Evolutionary conservation across 2,888 invertebrate genomes (phyloP), one percentile per base, ranked within the genome.

Genomic region (Stenodera caucasica): DNA sequence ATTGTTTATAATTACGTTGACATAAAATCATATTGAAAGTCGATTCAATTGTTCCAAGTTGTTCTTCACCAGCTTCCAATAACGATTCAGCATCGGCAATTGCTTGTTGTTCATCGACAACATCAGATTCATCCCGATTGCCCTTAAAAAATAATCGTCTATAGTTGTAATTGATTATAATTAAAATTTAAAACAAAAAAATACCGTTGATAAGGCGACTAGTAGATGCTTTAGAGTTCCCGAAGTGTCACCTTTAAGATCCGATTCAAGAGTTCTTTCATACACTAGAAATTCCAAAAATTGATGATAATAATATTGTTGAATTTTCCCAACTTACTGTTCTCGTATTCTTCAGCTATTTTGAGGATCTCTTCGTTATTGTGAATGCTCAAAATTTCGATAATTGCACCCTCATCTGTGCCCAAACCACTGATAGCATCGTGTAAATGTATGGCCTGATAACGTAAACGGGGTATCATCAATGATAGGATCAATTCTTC

Each of bases 321-420:
- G n/a, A 2, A 6, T 11, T n/a, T n/a, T 21, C 14, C 26, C 2
- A 51, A 37, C 18, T 56, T 60, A 63, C 63, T 40, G 40, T 40
- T 37, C 21, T 60, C 49, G 35, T 63, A 63, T 29, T 53, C 60
- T n/a, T 57, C 53, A 9, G 35, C 90, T 75, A 93, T 91, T 54
- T 88, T 87, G 63, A 87, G 84, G 65, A 93, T 89, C 76, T 93
- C 92, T 56, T 87, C 84, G 80, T 96, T 96, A 65, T 89, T 89
- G 72, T 92, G 84, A 11, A 93, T 90, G 71, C 92, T 91, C 77
- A 96, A 84, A 60, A 94, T 89, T 80, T 96, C 95, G 60, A 95
- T 90, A 56, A 95, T 85, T 7, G 85, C 86, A 33, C 7, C 90
- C 78, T 91, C 92, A 67, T 91, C 89, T 0, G 94, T 94, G 4